Conservation (phyloP, 2,797 vertebrate species). For the Phrynocephalus guinanensis region DNA sequence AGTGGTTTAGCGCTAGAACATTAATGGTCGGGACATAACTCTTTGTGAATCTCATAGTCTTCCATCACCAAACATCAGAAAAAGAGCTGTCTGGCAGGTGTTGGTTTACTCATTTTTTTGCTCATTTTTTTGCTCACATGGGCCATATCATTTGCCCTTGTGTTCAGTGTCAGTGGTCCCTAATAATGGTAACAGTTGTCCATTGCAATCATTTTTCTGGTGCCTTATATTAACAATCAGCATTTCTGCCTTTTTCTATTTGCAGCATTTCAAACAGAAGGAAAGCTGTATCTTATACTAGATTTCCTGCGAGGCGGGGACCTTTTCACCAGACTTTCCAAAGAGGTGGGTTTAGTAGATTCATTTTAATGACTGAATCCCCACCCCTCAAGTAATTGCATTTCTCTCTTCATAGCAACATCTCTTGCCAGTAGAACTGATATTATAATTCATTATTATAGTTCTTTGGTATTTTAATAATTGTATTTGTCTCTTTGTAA, state of each 20-base stretch:
- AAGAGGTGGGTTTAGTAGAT: constrained; percentile 84
- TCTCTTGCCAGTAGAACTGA: too few relatives aligned
- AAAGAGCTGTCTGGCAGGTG: neutral
- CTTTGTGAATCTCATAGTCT: too few relatives aligned
- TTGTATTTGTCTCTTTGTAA: neutral
- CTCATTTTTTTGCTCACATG: neutral
- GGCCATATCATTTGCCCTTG: neutral
- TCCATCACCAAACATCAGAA: neutral
- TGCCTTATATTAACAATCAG: constrained; percentile 30
- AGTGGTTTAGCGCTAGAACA: too few relatives aligned
- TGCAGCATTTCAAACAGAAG: constrained; percentile 91
- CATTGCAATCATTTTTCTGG: neutral
- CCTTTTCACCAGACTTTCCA: constrained; percentile 96
- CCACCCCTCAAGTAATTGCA: constrained; percentile 1
- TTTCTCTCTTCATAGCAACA: neutral
- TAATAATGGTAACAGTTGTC: neutral
- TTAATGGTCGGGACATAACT: too few relatives aligned
- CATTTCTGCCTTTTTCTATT: constrained; percentile 66
- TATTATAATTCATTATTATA: neutral
- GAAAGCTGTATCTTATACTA: constrained; percentile 96
- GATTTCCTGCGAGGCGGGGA: constrained; percentile 97
- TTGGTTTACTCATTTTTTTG: neutral
- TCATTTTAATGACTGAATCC: neutral
- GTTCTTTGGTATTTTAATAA: neutral
- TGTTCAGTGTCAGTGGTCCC: neutral